phyloP scores from a whole-genome alignment of 2,797 vertebrate genomes.

The Australoheros facetus region DNA sequence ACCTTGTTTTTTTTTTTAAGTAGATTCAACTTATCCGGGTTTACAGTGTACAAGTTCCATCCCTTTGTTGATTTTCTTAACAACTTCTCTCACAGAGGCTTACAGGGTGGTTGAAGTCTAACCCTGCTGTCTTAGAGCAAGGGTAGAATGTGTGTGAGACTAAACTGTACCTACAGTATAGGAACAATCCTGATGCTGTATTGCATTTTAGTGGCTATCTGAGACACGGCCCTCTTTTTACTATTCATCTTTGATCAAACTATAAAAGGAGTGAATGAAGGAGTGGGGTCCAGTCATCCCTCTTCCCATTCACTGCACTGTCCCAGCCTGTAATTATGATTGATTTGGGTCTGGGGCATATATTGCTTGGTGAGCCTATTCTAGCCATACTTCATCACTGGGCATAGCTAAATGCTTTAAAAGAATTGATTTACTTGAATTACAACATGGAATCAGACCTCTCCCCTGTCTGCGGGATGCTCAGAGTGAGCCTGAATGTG shows the following conservation, averaged over 20 bases:
- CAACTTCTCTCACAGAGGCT: background rate
- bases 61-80: background rate
- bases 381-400: conserved; percentile 95
- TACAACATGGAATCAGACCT: conserved; percentile 85
- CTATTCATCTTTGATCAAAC: conserved; percentile 67
- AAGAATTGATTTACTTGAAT: conserved; percentile 96
- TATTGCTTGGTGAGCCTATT: conserved; percentile 91
- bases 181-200: background rate
- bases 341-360: conserved; percentile 85
- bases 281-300: conserved; percentile 48
- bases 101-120: background rate
- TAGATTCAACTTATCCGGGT: too few species aligned
- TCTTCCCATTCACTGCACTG: conserved; percentile 69
- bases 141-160: background rate
- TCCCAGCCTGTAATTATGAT: conserved; percentile 84
- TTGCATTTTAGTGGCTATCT: conserved; percentile 20
- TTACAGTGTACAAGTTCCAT: background rate
- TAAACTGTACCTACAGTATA: background rate
- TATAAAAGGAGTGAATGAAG: conserved; percentile 63
- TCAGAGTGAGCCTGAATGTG: background rate
- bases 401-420: conserved; percentile 94
- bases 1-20: too few species aligned
- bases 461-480: conserved; percentile 63
- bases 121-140: background rate
- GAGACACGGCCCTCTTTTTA: conserved; percentile 45